These are phyloP conservation scores for Pseudorasbora parva DNA, from an alignment of 2,113 vertebrate species.

Conservation along the genomic window DNA sequence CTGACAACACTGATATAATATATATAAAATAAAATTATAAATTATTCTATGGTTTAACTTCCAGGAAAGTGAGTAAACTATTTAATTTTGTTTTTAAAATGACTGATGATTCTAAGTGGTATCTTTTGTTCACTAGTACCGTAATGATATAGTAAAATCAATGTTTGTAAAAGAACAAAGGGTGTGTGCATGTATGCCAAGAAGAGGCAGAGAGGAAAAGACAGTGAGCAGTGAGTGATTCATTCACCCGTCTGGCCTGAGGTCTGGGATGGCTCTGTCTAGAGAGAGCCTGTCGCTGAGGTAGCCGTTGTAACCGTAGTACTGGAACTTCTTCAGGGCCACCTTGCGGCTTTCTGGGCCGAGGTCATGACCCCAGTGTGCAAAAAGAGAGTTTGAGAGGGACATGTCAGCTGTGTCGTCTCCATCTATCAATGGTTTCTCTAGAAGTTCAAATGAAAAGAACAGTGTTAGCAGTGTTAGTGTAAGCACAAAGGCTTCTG, in stretches of 20 bases:
- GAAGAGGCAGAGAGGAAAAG: not conserved
- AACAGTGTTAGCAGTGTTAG: not conserved
- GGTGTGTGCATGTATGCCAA: not conserved
- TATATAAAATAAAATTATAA: not conserved
- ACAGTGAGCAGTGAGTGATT: not conserved
- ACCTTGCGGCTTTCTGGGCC: constrained; percentile 84
- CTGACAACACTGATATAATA: not conserved
- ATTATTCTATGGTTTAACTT: not conserved
- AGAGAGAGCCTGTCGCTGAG: constrained; percentile 94
- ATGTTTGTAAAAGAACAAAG: constrained; percentile 15
- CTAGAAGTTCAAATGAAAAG: constrained; percentile 63
- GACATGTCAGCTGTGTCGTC: constrained; percentile 78
- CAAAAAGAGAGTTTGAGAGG: constrained; percentile 92
- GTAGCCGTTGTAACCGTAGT: constrained; percentile 97
- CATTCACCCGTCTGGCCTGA: constrained; percentile 90
- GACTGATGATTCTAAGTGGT: not conserved
- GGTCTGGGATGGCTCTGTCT: constrained; percentile 88
- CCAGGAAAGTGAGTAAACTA: too few species aligned
- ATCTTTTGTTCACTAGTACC: not conserved
- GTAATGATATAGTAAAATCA: not conserved
- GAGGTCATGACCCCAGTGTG: constrained; percentile 95
- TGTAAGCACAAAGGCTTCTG: not conserved
- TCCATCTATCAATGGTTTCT: constrained; percentile 84
- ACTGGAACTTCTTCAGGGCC: constrained; percentile 95
- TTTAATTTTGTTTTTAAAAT: not conserved